These are phyloP conservation scores for Haliclona indistincta DNA, from an alignment of 37 sponge, comb jelly and placozoan genomes.

Conservation along the genomic window DNA sequence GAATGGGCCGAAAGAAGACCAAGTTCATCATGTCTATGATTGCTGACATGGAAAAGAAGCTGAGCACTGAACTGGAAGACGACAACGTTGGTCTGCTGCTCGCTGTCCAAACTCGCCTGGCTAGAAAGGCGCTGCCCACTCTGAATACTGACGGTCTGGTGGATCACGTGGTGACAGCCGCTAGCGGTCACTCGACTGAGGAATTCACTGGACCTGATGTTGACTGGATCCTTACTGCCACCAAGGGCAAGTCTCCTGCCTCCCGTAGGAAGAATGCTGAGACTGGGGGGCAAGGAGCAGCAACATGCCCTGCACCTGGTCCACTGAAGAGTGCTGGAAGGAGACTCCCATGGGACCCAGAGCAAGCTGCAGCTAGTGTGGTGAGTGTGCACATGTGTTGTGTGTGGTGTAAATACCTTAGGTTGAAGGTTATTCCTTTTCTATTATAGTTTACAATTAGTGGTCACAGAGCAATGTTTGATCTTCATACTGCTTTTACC, in stretches of 20 bases:
- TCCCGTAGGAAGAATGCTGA: not conserved
- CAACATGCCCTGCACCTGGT: slow-evolving; percentile 10
- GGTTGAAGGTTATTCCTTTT: not conserved
- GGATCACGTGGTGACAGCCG: slow-evolving; percentile 56
- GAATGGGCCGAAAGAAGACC: slow-evolving; percentile 38
- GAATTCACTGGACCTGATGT: slow-evolving; percentile 62
- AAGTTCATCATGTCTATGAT: slow-evolving; percentile 32
- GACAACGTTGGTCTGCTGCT: not conserved
- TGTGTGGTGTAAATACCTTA: not conserved
- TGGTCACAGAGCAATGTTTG: too few relatives aligned
- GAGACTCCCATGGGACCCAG: slow-evolving; percentile 72
- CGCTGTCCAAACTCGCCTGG: slow-evolving; percentile 61
- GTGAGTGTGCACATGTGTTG: slow-evolving; percentile 20
- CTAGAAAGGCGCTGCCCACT: slow-evolving; percentile 51
- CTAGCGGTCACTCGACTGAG: not conserved
- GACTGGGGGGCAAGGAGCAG: not conserved
- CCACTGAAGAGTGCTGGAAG: slow-evolving; percentile 78
- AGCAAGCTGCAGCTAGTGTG: slow-evolving; percentile 4
- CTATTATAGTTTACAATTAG: not conserved
- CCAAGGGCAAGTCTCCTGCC: not conserved
- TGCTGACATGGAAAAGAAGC: slow-evolving; percentile 25
- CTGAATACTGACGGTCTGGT: slow-evolving; percentile 74
- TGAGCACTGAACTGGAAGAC: not conserved
- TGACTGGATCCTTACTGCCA: slow-evolving; percentile 70
- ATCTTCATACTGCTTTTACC: too few relatives aligned